These are phyloP conservation scores for Malurus splendens DNA, from an alignment of 2,797 vertebrate species.

Conservation along the genomic window DNA sequence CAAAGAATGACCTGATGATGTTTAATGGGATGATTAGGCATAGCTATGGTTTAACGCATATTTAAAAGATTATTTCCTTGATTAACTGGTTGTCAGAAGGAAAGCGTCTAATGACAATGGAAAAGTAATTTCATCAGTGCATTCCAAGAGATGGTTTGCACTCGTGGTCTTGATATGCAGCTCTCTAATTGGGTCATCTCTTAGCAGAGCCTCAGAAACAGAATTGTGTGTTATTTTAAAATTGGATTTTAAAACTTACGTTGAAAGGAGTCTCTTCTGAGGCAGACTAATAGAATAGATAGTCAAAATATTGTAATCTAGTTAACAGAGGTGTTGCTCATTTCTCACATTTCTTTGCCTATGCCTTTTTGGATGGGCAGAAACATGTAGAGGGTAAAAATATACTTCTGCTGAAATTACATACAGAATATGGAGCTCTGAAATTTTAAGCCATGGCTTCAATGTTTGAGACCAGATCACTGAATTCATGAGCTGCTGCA, in stretches of 20 bases:
- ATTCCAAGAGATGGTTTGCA: not conserved
- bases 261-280: not conserved
- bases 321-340: not conserved
- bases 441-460: not conserved
- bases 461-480: not conserved
- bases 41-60: conserved; percentile 22
- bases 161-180: not conserved
- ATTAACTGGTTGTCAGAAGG: conserved; percentile 28
- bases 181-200: not conserved
- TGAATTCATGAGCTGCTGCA: not conserved
- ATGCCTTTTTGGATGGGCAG: not conserved
- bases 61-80: conserved; percentile 35
- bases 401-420: not conserved
- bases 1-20: conserved; percentile 28
- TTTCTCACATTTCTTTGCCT: not conserved
- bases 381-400: not conserved
- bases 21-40: conserved; percentile 33
- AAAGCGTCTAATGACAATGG: not conserved
- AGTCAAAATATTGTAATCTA: not conserved
- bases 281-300: not conserved
- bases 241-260: not conserved
- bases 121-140: conserved; percentile 15
- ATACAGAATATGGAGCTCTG: not conserved
- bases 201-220: not conserved
- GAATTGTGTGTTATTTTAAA: not conserved